Percentiles rank a stretch among this genome's conserved stretches.
Conservation (phyloP, 23 tunicate genomes). For the Corella eumyota region DNA sequence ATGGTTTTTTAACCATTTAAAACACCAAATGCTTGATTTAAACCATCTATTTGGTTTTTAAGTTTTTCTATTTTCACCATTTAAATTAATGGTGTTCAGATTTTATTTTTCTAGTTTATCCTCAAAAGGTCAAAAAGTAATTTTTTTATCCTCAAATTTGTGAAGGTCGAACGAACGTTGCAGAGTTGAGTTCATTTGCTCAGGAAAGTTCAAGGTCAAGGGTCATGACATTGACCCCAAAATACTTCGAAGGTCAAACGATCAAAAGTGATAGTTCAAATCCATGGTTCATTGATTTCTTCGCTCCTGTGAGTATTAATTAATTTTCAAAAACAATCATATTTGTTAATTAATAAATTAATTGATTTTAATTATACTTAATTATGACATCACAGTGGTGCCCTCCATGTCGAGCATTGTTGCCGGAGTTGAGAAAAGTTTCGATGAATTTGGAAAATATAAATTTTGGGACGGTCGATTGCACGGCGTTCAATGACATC, state of each 20-base stretch:
- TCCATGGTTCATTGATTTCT: constrained; percentile 86
- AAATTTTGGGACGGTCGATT: constrained; percentile 82
- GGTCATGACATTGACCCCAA: constrained; percentile 58
- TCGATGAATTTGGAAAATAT: constrained; percentile 28
- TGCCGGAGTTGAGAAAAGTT: constrained; percentile 80
- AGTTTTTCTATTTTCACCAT: no score
- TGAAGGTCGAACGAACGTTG: no score
- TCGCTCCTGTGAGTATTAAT: constrained; percentile 73
- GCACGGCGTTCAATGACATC: constrained; percentile 30
- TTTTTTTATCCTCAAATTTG: not conserved
- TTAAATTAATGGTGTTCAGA: no score
- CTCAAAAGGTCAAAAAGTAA: no score
- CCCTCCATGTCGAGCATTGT: constrained; percentile 83
- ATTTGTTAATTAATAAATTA: not conserved
- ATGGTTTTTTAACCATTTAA: no score
- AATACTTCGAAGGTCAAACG: constrained; percentile 31
- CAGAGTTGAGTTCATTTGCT: constrained; percentile 75
- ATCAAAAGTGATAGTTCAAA: constrained; percentile 9
- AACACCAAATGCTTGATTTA: no score
- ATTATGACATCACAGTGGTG: constrained; percentile 70
- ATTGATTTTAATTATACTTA: not conserved
- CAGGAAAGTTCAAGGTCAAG: constrained; percentile 49
- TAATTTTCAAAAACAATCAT: not conserved
- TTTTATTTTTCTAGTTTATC: no score
- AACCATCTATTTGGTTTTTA: no score